These are phyloP conservation scores for Thalassophryne amazonica DNA, from an alignment of 2,797 vertebrate genomes.

Conservation along the genomic window DNA sequence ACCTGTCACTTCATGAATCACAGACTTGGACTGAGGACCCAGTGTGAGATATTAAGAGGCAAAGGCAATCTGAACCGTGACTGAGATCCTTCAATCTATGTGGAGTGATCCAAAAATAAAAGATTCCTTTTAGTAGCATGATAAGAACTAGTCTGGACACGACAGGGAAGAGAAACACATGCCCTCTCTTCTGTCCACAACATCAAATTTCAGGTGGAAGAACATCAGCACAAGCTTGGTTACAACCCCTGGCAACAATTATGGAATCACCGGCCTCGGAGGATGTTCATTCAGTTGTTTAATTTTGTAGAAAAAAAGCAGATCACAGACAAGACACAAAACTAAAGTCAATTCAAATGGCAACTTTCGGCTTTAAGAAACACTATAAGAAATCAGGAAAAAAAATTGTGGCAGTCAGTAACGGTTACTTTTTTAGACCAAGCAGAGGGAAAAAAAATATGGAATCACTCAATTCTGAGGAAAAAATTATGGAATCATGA, in stretches of 20 bases:
- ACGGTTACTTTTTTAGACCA: too few relatives aligned
- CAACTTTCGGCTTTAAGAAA: too few relatives aligned
- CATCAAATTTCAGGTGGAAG: constrained; percentile 59
- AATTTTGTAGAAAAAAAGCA: too few relatives aligned
- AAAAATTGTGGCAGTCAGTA: too few relatives aligned
- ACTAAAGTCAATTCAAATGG: too few relatives aligned
- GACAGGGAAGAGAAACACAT: constrained; percentile 21
- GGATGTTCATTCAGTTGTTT: too few relatives aligned
- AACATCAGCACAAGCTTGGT: constrained; percentile 53
- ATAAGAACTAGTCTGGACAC: constrained; percentile 66
- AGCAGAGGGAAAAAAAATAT: too few relatives aligned
- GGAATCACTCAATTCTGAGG: too few relatives aligned
- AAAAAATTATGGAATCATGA: too few relatives aligned
- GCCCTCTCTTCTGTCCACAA: constrained; percentile 18
- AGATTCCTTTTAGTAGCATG: constrained; percentile 76
- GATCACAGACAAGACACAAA: too few relatives aligned
- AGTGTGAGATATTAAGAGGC: constrained; percentile 78
- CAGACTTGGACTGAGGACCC: constrained; percentile 65
- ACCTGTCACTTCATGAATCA: constrained; percentile 81
- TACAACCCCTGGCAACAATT: constrained; percentile 54
- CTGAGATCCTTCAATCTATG: constrained; percentile 75
- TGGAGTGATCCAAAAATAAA: constrained; percentile 73
- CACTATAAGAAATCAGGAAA: too few relatives aligned
- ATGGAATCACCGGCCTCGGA: too few relatives aligned
- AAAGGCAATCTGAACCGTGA: constrained; percentile 80